These are phyloP conservation scores for Myotis pilosus DNA, from an alignment of 2,797 vertebrate species.

Conservation along the genomic window DNA sequence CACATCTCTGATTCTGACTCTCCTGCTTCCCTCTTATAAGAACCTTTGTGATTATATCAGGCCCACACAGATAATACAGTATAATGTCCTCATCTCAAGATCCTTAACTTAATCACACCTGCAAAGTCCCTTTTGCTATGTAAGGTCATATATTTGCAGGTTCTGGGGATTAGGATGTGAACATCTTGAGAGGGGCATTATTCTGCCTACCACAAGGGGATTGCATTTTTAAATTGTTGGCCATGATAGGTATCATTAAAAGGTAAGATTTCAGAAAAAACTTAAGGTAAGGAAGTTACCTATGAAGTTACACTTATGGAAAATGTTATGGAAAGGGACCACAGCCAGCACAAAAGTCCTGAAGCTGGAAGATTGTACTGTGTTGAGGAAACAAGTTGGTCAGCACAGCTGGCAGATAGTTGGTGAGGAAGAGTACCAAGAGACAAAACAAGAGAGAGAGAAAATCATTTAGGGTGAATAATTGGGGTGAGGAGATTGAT, in stretches of 20 bases:
- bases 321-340: constrained; percentile 23
- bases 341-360: not conserved
- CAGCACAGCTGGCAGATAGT: not conserved
- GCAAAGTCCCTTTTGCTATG: not conserved
- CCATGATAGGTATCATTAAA: not conserved
- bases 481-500: not conserved
- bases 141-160: not conserved
- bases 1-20: not conserved
- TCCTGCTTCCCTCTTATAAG: not conserved
- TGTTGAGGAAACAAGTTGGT: constrained; percentile 16
- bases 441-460: not conserved
- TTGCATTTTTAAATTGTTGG: not conserved
- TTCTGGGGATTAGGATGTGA: not conserved
- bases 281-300: not conserved
- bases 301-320: constrained; percentile 13
- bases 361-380: not conserved
- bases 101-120: not conserved
- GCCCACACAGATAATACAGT: not conserved
- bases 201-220: not conserved
- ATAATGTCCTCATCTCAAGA: constrained; percentile 1
- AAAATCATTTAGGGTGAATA: not conserved
- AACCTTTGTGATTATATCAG: not conserved
- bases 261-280: not conserved
- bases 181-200: not conserved
- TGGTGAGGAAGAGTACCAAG: not conserved